Percentiles rank a stretch among this genome's conserved stretches.
Evolutionary conservation across 92 coral and sea anemone species (phyloP).

Genomic region (Zoanthus gigantus): DNA sequence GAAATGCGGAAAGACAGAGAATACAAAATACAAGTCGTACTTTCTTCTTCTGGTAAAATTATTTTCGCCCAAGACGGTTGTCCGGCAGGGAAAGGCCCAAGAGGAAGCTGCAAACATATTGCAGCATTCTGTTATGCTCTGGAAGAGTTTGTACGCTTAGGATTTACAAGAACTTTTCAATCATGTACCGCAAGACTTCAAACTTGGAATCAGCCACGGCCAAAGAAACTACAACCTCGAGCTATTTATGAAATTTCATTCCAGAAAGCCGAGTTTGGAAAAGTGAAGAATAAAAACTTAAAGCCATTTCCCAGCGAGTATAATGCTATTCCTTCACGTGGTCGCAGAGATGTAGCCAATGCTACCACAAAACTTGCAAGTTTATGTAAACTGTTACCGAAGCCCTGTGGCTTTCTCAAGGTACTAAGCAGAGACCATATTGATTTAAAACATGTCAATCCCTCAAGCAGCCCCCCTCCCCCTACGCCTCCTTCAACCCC

Average conservation of each 20-base stretch:
- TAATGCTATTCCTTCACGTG: slow-evolving; percentile 6
- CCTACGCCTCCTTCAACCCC: slow-evolving; percentile 32
- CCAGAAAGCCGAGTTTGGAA: too few relatives aligned
- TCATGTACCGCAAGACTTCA: too few relatives aligned
- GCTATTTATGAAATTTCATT: too few relatives aligned
- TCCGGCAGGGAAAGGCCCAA: not conserved
- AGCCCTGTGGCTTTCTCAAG: slow-evolving; percentile 49
- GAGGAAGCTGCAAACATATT: slow-evolving; percentile 13
- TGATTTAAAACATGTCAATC: not conserved
- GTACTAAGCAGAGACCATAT: slow-evolving; percentile 47
- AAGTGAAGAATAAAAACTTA: too few relatives aligned
- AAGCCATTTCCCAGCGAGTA: not conserved
- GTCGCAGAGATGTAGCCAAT: slow-evolving; percentile 23
- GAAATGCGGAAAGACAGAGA: too few relatives aligned
- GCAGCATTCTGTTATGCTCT: slow-evolving; percentile 55
- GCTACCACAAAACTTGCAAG: slow-evolving; percentile 30
- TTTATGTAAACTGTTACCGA: slow-evolving; percentile 42
- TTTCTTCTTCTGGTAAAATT: too few relatives aligned
- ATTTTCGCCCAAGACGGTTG: too few relatives aligned
- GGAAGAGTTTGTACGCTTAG: slow-evolving; percentile 46
- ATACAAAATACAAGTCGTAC: too few relatives aligned
- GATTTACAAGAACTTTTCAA: too few relatives aligned
- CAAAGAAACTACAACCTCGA: too few relatives aligned
- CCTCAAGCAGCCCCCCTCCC: not conserved
- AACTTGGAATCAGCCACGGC: too few relatives aligned